Percentiles rank a stretch among this genome's conserved stretches.
phyloP scores from a whole-genome alignment of 2,888 invertebrate species.

The Alloplasta piceator region DNA sequence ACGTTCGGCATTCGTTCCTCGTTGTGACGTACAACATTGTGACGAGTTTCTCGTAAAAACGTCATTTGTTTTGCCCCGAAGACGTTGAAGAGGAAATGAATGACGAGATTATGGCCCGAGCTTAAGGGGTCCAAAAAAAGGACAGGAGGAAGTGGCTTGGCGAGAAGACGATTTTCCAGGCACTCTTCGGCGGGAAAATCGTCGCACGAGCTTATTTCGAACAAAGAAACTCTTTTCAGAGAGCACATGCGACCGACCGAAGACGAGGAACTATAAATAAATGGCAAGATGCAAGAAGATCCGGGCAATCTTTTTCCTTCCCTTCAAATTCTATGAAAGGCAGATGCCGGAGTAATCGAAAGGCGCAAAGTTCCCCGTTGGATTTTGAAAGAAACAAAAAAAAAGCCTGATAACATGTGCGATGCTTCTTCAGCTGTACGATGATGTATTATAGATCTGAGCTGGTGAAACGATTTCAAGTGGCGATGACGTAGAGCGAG shows the following conservation, averaged over 20 bases:
- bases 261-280: slow-evolving; percentile 21
- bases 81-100: slow-evolving; percentile 23
- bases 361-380: slow-evolving; percentile 16
- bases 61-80: slow-evolving; percentile 40
- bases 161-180: too few relatives aligned
- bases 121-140: too few relatives aligned
- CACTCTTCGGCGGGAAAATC: slow-evolving; percentile 8
- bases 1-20: slow-evolving; percentile 31
- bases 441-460: slow-evolving; percentile 27
- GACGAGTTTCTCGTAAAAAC: slow-evolving; percentile 29
- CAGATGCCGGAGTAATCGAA: slow-evolving; percentile 35
- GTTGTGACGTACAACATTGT: slow-evolving; percentile 25
- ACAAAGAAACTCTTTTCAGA: slow-evolving; percentile 22
- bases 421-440: slow-evolving; percentile 24
- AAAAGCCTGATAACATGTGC: slow-evolving; percentile 37
- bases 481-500: slow-evolving; percentile 49
- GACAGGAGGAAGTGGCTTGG: too few relatives aligned
- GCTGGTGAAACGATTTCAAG: slow-evolving; percentile 44
- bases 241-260: slow-evolving; percentile 1
- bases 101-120: neutral
- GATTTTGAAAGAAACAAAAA: slow-evolving; percentile 18
- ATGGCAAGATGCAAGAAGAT: slow-evolving; percentile 10
- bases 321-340: slow-evolving; percentile 2
- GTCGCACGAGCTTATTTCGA: slow-evolving; percentile 9
- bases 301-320: slow-evolving; percentile 4